Conservation (phyloP, 2,113 vertebrate species). For the Gymnocephalus cernua region DNA sequence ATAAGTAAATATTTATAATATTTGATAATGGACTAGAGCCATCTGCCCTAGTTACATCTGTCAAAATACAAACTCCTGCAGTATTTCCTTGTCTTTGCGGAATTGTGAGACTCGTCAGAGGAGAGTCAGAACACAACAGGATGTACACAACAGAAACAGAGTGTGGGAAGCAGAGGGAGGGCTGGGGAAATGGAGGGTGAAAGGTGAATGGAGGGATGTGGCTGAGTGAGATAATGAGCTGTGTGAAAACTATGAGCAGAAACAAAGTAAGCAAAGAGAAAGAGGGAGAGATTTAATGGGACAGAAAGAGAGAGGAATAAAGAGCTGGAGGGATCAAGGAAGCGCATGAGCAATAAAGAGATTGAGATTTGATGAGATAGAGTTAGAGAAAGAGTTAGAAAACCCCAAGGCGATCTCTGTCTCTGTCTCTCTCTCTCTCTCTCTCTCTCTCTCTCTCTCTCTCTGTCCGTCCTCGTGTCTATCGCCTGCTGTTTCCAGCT, state of each 20-base stretch:
- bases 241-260: slow-evolving; percentile 3
- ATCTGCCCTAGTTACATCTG: slow-evolving; percentile 12
- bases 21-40: background rate
- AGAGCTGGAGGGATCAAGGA: slow-evolving; percentile 15
- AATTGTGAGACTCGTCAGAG: slow-evolving; percentile 22
- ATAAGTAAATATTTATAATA: no score
- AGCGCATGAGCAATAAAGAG: slow-evolving; percentile 23
- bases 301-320: slow-evolving; percentile 38
- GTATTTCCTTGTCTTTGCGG: slow-evolving; percentile 7
- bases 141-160: background rate
- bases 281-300: slow-evolving; percentile 43
- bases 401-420: slow-evolving; percentile 34
- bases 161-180: background rate
- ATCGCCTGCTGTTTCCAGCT: slow-evolving; percentile 24
- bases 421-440: slow-evolving; percentile 4
- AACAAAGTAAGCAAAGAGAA: slow-evolving; percentile 12
- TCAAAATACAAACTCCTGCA: slow-evolving; percentile 8
- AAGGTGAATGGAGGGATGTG: background rate
- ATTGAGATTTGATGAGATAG: slow-evolving; percentile 44
- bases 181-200: slow-evolving; percentile 5
- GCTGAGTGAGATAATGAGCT: slow-evolving; percentile 47
- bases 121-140: slow-evolving; percentile 8
- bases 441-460: slow-evolving; percentile 9
- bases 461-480: slow-evolving; percentile 17
- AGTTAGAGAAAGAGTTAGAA: slow-evolving; percentile 22